Evolutionary conservation across 2,888 invertebrate genomes (phyloP), one percentile per base, ranked within the genome.

Genomic region (Himalopsyche anomala): DNA sequence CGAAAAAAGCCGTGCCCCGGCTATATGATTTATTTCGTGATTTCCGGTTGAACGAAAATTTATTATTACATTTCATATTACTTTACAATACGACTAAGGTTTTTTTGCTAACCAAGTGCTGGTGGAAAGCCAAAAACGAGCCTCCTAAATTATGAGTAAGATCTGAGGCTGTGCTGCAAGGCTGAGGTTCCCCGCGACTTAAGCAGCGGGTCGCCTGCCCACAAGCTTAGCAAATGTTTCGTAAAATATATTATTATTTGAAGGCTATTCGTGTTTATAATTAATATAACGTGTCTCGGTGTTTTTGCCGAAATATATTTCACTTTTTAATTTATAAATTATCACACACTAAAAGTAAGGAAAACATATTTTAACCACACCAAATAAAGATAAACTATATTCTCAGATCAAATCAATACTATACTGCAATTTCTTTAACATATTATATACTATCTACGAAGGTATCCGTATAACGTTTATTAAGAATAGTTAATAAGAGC

Each of bases 11-110:
- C 51, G 15, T 51, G 51, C 51, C 51, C 51, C 3, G 51, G 28
- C 62, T 62, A 62, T 28, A 62, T 62, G 62, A 62, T 62, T 62
- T 62, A 62, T 62, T n/a, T 62, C 62, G 19, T 28, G 62, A 62
- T 62, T 62, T 62, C 62, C 62, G 62, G 19, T 28, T 62, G 62
- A 62, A 28, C 62, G 62, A 62, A 62, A 62, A 62, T 62, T 62
- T 62, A 62, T 62, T 62, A 62, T 62, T 19, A 62, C 62, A 28
- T 62, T 62, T 62, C 62, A 5, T 62, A 62, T 62, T 62, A 62
- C 19, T 62, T 62, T 62, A 62, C 62, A 62, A 19, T 62, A 19
- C 28, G 19, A 28, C 19, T 28, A 62, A 28, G 19, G 19, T 62
- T 62, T 62, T 62, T 62, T n/a, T 62, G 28, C 15, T 51, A 51